Percentiles rank a stretch among this genome's conserved stretches.
These are phyloP conservation scores for Cerceris rybyensis DNA, from an alignment of 2,888 invertebrate genomes.

Conservation along the genomic window DNA sequence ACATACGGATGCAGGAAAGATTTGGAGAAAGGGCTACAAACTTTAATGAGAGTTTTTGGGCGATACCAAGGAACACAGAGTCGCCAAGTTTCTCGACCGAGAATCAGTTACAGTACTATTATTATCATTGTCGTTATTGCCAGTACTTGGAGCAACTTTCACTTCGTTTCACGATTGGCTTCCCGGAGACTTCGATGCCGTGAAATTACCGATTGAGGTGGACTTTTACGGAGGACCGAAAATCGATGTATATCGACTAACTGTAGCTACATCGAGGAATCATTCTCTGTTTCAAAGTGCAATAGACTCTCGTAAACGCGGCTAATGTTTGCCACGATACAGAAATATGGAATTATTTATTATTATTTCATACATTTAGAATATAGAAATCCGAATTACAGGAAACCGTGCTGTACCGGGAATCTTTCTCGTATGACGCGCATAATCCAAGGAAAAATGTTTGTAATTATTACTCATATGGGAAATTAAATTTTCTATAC, in stretches of 20 bases:
- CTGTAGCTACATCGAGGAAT: not conserved
- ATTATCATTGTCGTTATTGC: slow-evolving; percentile 21
- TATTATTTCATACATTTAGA: not conserved
- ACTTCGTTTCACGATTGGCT: slow-evolving; percentile 35
- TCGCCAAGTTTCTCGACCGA: slow-evolving; percentile 2
- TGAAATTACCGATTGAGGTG: slow-evolving; percentile 20
- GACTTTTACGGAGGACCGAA: slow-evolving; percentile 1
- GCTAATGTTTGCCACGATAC: too few species aligned
- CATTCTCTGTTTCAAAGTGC: not conserved
- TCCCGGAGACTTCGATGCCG: slow-evolving; percentile 12
- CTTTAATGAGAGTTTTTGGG: not conserved
- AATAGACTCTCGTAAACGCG: too few species aligned
- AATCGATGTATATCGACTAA: not conserved
- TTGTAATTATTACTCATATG: too few species aligned
- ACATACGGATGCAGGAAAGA: too few species aligned
- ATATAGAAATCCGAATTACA: too few species aligned
- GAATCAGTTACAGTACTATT: slow-evolving; percentile 42
- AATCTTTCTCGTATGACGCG: too few species aligned
- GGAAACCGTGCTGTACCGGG: too few species aligned
- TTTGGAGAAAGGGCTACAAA: too few species aligned
- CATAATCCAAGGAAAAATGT: too few species aligned
- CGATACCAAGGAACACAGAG: slow-evolving; percentile 21
- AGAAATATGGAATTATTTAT: not conserved
- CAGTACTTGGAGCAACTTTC: slow-evolving; percentile 38
- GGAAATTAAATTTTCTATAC: too few species aligned